Conservation (phyloP, 30 jellyfish, hydroid and myxozoan species). For the Chironex yamaguchii region DNA sequence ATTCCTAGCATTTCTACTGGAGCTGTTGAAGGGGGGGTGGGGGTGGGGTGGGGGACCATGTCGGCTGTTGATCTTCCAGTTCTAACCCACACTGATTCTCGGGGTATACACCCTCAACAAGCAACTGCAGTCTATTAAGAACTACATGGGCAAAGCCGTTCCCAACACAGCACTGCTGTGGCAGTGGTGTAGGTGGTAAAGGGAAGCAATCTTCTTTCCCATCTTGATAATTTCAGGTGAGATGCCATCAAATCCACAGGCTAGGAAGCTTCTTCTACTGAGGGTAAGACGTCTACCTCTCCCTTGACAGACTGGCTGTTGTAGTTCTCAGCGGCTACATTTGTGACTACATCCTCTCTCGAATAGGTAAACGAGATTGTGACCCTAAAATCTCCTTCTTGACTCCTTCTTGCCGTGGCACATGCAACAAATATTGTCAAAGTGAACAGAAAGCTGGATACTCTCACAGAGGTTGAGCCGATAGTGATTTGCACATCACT, state of each 20-base stretch:
- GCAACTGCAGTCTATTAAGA: not conserved
- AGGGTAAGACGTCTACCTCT: constrained; percentile 1
- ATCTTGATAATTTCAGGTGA: not conserved
- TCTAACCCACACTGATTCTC: not conserved
- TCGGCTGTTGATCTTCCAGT: not conserved
- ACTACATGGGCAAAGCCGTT: not conserved
- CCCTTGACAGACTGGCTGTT: not conserved
- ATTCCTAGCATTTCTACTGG: not conserved
- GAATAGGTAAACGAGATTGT: too few species aligned
- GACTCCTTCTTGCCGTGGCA: not conserved
- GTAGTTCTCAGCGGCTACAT: not conserved
- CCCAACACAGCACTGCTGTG: constrained; percentile 4
- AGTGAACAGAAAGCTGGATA: not conserved
- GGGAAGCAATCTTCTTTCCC: not conserved
- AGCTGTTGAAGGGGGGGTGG: not conserved
- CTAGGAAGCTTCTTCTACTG: not conserved
- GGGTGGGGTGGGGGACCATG: too few species aligned
- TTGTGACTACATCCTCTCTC: not conserved
- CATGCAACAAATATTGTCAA: not conserved
- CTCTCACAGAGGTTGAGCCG: not conserved
- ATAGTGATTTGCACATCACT: not conserved
- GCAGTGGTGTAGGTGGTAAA: constrained; percentile 17
- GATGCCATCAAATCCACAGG: constrained; percentile 18
- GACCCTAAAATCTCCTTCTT: too few species aligned
- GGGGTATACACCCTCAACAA: not conserved